Conservation (phyloP, 2,888 invertebrate species). For the Sericinus montela region DNA sequence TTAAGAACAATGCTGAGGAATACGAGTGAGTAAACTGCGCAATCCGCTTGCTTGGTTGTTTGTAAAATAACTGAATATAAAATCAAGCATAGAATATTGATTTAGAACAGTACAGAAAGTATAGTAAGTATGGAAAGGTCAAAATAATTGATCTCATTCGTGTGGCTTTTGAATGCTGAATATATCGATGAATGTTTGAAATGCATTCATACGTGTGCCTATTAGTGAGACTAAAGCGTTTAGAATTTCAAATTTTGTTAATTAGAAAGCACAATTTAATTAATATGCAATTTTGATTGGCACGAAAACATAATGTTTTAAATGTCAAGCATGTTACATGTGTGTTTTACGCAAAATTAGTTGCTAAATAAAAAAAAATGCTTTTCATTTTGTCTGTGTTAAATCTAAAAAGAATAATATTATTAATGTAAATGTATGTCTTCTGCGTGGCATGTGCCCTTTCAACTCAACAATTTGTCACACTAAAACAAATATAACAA, state of each 20-base stretch:
- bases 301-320: neutral
- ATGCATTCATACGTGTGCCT: no score
- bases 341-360: no score
- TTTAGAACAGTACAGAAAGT: neutral
- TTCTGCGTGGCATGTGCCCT: no score
- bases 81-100: constrained; percentile 9
- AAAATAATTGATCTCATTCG: neutral
- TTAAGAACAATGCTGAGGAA: constrained; percentile 22
- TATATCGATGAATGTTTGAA: no score
- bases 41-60: constrained; percentile 1
- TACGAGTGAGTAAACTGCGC: constrained; percentile 12
- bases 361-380: no score
- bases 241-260: neutral
- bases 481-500: no score
- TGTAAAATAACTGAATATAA: constrained; percentile 9
- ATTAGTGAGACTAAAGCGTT: neutral
- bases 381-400: no score
- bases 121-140: neutral
- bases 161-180: neutral
- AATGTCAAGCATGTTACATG: neutral
- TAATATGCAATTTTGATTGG: neutral
- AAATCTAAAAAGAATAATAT: no score
- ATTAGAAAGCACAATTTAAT: neutral
- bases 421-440: no score
- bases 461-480: no score